A percentile compares a stretch with the other conserved stretches of the same genome.
Conservation (phyloP, 1,140 invertebrate genomes). For the Dysdera silvatica region DNA sequence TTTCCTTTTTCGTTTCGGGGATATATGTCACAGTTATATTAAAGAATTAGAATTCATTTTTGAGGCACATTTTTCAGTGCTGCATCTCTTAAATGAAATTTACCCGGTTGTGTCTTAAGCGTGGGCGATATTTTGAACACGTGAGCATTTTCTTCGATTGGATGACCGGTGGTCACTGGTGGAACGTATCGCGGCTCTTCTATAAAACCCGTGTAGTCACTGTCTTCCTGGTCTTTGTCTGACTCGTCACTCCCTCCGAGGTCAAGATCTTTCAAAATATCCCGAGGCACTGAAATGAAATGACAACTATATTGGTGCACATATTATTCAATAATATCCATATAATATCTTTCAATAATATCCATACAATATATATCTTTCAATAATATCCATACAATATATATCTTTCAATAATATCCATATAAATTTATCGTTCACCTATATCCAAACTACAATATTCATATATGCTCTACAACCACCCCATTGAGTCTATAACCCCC, state of each 20-base stretch:
- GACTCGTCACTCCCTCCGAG: constrained; percentile 5
- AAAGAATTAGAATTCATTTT: neutral
- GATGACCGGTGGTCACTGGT: neutral
- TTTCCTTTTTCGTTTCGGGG: too few relatives aligned
- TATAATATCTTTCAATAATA: too few relatives aligned
- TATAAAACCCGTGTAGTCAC: constrained; percentile 27
- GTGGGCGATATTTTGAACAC: constrained; percentile 1
- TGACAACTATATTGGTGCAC: too few relatives aligned
- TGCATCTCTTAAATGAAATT: neutral
- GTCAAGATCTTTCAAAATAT: constrained; percentile 28
- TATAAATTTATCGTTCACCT: too few relatives aligned
- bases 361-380: too few relatives aligned
- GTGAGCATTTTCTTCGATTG: neutral
- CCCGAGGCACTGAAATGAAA: constrained; percentile 14
- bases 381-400: too few relatives aligned
- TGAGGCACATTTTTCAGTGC: neutral
- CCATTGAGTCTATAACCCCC: too few relatives aligned
- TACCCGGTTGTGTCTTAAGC: constrained; percentile 3
- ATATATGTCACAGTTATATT: too few relatives aligned
- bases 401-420: too few relatives aligned
- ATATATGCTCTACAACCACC: too few relatives aligned
- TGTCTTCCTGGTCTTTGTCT: constrained; percentile 21
- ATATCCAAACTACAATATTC: too few relatives aligned
- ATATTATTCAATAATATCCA: too few relatives aligned
- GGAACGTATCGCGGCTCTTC: constrained; percentile 28